phyloP scores from a whole-genome alignment of 2,888 invertebrate genomes.

The Chaetogeoica ovagalla region DNA sequence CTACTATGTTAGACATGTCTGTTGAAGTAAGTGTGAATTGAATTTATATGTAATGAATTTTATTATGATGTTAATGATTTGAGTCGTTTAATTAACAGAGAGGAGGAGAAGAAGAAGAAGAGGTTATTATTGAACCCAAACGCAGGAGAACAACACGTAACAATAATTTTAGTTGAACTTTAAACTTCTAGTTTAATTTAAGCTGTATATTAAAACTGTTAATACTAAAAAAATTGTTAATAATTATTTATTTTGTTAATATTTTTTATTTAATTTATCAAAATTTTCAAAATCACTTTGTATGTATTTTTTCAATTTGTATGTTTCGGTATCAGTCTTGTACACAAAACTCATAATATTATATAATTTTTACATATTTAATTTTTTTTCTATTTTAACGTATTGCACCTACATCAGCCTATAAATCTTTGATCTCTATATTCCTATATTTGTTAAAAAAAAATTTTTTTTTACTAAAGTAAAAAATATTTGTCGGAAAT shows the following conservation, averaged over 20 bases:
- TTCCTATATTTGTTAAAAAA: not conserved
- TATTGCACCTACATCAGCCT: not conserved
- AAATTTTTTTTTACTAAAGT: not conserved
- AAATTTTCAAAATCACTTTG: slow-evolving; percentile 31
- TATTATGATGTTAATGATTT: not conserved
- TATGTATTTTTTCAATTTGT: slow-evolving; percentile 33
- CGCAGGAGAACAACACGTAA: slow-evolving; percentile 46
- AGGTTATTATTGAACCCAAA: slow-evolving; percentile 32
- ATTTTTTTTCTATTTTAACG: not conserved
- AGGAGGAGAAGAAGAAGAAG: slow-evolving; percentile 48
- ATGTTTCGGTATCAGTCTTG: slow-evolving; percentile 24
- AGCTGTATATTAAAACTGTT: slow-evolving; percentile 38
- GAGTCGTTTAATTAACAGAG: slow-evolving; percentile 12
- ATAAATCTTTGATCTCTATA: slow-evolving; percentile 1
- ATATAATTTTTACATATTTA: slow-evolving; percentile 13
- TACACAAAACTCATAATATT: slow-evolving; percentile 17
- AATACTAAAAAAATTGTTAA: slow-evolving; percentile 42
- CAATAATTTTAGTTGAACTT: slow-evolving; percentile 45
- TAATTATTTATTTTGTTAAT: slow-evolving; percentile 52
- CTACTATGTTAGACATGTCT: slow-evolving; percentile 48
- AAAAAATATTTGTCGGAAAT: not conserved
- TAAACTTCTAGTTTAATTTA: not conserved
- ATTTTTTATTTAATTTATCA: slow-evolving; percentile 14
- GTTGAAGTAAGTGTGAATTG: slow-evolving; percentile 30
- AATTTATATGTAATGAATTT: not conserved